These are phyloP conservation scores for Gerris buenoi DNA, from an alignment of 1,140 invertebrate genomes.

Conservation along the genomic window DNA sequence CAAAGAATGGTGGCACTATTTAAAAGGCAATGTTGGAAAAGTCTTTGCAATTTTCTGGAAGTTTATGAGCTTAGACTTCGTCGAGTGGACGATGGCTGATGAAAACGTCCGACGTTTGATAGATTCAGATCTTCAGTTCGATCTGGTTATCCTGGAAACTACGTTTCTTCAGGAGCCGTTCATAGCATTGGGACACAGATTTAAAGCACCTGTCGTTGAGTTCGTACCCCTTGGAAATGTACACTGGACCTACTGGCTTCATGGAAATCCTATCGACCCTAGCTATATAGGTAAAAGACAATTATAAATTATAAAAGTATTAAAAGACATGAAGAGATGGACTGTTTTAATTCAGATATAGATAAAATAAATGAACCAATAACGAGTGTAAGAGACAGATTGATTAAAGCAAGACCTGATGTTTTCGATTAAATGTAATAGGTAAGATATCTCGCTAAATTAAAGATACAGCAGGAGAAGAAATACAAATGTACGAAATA, in stretches of 20 bases:
- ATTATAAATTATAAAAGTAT: not conserved
- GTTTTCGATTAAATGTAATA: too few species aligned
- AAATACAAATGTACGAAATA: too few species aligned
- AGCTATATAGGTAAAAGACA: slow-evolving; percentile 8
- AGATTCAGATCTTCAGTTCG: slow-evolving; percentile 20
- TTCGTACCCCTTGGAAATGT: not conserved
- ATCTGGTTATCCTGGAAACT: slow-evolving; percentile 25
- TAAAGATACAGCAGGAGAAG: too few species aligned
- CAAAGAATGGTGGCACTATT: not conserved
- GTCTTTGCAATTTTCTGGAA: not conserved
- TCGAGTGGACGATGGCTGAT: slow-evolving; percentile 2
- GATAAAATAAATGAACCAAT: not conserved
- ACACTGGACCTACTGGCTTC: slow-evolving; percentile 9
- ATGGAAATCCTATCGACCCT: slow-evolving; percentile 9
- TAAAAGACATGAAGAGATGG: not conserved
- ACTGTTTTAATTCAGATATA: not conserved
- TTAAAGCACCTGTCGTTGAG: slow-evolving; percentile 20
- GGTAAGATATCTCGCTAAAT: too few species aligned
- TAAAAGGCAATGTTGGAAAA: not conserved
- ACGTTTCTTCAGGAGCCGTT: slow-evolving; percentile 26
- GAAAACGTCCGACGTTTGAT: slow-evolving; percentile 6
- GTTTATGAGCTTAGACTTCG: not conserved
- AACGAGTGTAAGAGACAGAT: not conserved
- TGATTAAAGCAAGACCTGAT: too few species aligned
- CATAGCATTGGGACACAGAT: slow-evolving; percentile 23